These are phyloP conservation scores for Pasiphila rectangulata DNA, from an alignment of 2,888 invertebrate genomes.

Conservation along the genomic window DNA sequence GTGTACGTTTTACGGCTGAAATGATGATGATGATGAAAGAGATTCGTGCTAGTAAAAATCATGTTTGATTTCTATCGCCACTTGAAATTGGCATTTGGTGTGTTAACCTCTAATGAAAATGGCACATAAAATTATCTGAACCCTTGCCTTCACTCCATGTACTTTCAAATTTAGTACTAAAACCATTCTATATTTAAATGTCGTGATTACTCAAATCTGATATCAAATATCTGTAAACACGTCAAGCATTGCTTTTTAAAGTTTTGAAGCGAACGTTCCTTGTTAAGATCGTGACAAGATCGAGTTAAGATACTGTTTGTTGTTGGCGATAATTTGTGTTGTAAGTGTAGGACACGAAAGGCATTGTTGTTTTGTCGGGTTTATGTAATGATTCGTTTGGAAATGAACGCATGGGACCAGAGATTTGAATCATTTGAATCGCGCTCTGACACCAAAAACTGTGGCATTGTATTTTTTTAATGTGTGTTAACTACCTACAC, in stretches of 20 bases:
- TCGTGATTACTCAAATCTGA: slow-evolving; percentile 29
- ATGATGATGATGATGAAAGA: no score
- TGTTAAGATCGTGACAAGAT: slow-evolving; percentile 70
- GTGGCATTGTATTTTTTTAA: no score
- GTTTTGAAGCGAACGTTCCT: slow-evolving; percentile 59
- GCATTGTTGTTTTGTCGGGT: slow-evolving; percentile 33
- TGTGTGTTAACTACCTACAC: no score
- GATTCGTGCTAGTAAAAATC: no score
- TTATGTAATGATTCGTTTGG: slow-evolving; percentile 23
- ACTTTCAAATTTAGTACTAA: slow-evolving; percentile 49
- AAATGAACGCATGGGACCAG: slow-evolving; percentile 2
- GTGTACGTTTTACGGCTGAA: no score
- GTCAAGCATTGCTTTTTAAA: slow-evolving; percentile 38
- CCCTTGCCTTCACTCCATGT: slow-evolving; percentile 38
- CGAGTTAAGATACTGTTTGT: slow-evolving; percentile 51
- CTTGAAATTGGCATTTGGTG: no score
- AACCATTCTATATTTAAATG: slow-evolving; percentile 18
- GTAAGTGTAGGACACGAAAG: slow-evolving; percentile 40
- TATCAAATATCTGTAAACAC: slow-evolving; percentile 17
- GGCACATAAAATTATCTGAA: no score
- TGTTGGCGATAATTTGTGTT: slow-evolving; percentile 55
- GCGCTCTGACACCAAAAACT: no score
- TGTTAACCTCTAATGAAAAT: no score
- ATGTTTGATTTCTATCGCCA: no score
- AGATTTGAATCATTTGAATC: not conserved